phyloP scores from a whole-genome alignment of 2,797 vertebrate species.

The Lacerta bilineata region DNA sequence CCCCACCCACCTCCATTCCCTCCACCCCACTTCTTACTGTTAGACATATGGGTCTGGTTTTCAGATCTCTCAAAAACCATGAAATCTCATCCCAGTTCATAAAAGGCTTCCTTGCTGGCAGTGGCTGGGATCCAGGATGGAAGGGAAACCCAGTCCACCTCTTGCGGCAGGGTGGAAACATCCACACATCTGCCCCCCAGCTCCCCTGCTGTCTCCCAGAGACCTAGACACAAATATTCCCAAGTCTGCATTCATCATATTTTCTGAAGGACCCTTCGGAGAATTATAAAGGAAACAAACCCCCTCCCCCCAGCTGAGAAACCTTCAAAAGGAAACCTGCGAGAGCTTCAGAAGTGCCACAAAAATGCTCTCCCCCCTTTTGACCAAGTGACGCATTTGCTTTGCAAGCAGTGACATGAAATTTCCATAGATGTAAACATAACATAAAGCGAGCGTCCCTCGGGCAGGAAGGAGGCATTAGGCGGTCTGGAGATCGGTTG shows the following conservation, averaged over 20 bases:
- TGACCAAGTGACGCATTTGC: background rate
- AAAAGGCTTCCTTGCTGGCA: slow-evolving; percentile 6
- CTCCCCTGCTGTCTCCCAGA: background rate
- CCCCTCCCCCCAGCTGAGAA: background rate
- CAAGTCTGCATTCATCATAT: background rate
- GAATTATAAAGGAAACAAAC: slow-evolving; percentile 4
- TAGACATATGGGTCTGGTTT: background rate
- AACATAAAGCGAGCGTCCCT: background rate
- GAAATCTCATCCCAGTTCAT: background rate
- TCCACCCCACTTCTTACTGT: background rate
- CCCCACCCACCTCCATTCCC: background rate
- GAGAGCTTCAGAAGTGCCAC: slow-evolving; percentile 22
- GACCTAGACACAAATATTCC: background rate
- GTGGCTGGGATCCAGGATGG: background rate
- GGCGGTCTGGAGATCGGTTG: slow-evolving; percentile 6
- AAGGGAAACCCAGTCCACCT: slow-evolving; percentile 11
- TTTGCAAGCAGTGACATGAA: slow-evolving; percentile 12
- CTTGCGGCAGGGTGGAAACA: background rate
- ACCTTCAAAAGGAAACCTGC: slow-evolving; percentile 5
- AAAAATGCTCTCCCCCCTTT: background rate
- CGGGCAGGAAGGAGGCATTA: background rate
- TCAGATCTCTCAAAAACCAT: background rate
- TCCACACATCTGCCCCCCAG: background rate
- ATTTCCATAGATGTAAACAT: background rate
- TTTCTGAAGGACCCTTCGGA: slow-evolving; percentile 14